A percentile compares a stretch with the other conserved stretches of the same genome.
phyloP scores from a whole-genome alignment of 2,113 vertebrate genomes.

The Neomonachus schauinslandi region DNA sequence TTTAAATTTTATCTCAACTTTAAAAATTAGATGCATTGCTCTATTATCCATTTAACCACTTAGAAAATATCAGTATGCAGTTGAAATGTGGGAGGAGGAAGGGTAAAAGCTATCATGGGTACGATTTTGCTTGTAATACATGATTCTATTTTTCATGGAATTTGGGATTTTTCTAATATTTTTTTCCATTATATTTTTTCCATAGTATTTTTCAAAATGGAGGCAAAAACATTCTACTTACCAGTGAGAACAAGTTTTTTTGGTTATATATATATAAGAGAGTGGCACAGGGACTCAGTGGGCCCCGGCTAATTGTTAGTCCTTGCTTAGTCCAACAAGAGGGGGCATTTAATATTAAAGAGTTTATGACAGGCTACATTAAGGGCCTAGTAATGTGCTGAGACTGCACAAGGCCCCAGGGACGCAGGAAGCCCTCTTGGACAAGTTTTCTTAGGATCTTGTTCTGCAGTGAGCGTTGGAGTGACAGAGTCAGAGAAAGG shows the following conservation, averaged over 20 bases:
- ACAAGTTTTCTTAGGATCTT: not conserved
- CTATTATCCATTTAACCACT: not conserved
- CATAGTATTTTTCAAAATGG: not conserved
- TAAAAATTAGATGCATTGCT: not conserved
- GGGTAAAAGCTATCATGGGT: not conserved
- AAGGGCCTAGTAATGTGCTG: not conserved
- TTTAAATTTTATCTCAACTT: not conserved
- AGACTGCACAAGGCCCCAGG: not conserved
- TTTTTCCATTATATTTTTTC: not conserved
- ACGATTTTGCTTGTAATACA: not conserved
- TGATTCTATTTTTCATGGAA: conserved; percentile 3
- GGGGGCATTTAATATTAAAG: not conserved
- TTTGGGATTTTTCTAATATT: not conserved
- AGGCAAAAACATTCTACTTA: not conserved
- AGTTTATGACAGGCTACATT: too few relatives aligned
- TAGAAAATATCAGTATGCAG: not conserved
- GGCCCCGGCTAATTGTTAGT: not conserved
- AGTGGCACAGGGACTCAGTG: not conserved
- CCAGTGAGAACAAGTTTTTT: not conserved
- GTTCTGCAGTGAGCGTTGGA: not conserved
- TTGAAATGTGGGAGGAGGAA: not conserved
- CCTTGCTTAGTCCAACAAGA: not conserved
- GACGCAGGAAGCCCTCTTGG: not conserved
- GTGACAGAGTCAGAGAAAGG: not conserved
- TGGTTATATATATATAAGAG: not conserved